These are phyloP conservation scores for Geotrypetes seraphini DNA, from an alignment of 2,797 vertebrate species.

Conservation along the genomic window DNA sequence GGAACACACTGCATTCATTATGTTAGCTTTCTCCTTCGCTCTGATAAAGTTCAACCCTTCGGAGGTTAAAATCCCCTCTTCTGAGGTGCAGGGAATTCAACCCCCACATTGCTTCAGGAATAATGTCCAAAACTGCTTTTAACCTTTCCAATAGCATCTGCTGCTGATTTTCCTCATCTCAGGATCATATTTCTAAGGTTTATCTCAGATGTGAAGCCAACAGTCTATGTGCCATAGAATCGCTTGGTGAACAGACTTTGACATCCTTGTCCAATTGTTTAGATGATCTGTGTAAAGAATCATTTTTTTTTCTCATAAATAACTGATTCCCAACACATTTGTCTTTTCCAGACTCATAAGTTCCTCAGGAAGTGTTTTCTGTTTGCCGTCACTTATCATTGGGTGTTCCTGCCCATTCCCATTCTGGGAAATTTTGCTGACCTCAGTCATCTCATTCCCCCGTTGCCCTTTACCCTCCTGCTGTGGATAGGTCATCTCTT, in stretches of 20 bases:
- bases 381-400: conserved; percentile 22
- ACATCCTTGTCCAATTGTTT: too few relatives aligned
- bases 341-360: conserved; percentile 20
- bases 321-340: conserved; percentile 37
- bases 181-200: too few relatives aligned
- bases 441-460: neutral
- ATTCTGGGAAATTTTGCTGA: conserved; percentile 45
- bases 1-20: neutral
- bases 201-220: too few relatives aligned
- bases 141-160: too few relatives aligned
- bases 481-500: conserved; percentile 22
- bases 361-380: conserved; percentile 43
- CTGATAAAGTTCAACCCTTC: neutral
- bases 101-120: too few relatives aligned
- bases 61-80: too few relatives aligned
- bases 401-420: conserved; percentile 16
- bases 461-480: conserved; percentile 29
- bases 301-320: conserved; percentile 35
- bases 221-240: too few relatives aligned
- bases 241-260: too few relatives aligned
- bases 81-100: neutral
- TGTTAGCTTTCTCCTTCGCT: neutral
- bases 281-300: too few relatives aligned
- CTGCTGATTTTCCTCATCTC: too few relatives aligned
- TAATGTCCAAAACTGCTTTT: too few relatives aligned